Conservation (phyloP, 2,888 invertebrate genomes). For the Gymnoscelis rufifasciata region DNA sequence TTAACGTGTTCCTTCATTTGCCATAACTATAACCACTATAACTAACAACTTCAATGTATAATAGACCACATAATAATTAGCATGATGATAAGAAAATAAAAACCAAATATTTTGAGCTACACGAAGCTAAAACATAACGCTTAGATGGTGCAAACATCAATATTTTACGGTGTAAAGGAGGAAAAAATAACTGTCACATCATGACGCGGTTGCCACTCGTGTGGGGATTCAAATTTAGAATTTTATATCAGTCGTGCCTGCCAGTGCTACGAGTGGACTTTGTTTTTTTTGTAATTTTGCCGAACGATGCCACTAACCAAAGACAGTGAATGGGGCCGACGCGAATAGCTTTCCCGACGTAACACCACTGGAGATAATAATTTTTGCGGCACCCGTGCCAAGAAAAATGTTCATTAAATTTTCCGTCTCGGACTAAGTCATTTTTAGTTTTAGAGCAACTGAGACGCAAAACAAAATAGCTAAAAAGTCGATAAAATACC, state of each 20-base stretch:
- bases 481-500: conserved; percentile 18
- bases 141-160: too few species aligned
- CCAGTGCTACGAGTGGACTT: conserved; percentile 34
- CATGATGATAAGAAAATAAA: too few species aligned
- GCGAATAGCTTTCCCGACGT: conserved; percentile 44
- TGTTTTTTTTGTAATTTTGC: conserved; percentile 56
- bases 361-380: conserved; percentile 21
- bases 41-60: too few species aligned
- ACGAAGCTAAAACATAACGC: too few species aligned
- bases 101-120: too few species aligned
- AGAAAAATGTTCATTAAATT: too few species aligned
- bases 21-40: too few species aligned
- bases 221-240: conserved; percentile 68
- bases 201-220: conserved; percentile 36
- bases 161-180: conserved; percentile 1
- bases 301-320: conserved; percentile 63
- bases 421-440: conserved; percentile 1
- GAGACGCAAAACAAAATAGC: background rate
- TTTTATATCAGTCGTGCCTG: conserved; percentile 62
- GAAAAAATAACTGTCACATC: conserved; percentile 44
- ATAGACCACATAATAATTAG: too few species aligned
- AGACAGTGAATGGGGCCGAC: conserved; percentile 60
- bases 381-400: conserved; percentile 24
- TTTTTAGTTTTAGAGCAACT: background rate
- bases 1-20: too few species aligned